phyloP scores from a whole-genome alignment of 2,797 vertebrate genomes.

The Poecile montanus region DNA sequence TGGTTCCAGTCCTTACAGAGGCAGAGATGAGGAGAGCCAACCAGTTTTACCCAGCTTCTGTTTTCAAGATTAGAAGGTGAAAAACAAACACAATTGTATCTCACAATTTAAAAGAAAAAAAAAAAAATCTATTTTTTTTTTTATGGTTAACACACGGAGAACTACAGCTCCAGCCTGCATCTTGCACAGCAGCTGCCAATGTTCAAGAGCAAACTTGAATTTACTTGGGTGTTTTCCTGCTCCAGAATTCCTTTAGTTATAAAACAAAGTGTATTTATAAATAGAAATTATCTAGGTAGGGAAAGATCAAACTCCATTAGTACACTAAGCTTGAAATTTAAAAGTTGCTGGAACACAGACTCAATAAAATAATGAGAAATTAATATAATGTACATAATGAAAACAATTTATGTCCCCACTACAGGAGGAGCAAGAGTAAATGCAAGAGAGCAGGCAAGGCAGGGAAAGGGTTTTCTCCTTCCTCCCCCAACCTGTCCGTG shows the following conservation, averaged over 20 bases:
- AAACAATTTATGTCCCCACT: neutral
- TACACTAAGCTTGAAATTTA: neutral
- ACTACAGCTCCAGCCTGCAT: neutral
- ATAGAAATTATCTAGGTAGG: neutral
- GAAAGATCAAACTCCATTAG: neutral
- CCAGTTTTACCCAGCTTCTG: conserved; percentile 15
- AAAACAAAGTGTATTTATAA: neutral
- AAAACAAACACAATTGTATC: conserved; percentile 27
- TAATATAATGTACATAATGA: neutral
- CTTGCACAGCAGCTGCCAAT: neutral
- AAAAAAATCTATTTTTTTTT: neutral
- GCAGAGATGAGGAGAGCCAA: neutral
- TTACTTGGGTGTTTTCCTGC: neutral
- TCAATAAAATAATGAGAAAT: neutral
- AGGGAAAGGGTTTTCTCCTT: neutral
- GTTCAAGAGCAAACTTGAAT: neutral
- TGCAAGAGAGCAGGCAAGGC: neutral
- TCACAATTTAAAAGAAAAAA: neutral
- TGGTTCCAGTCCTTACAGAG: neutral
- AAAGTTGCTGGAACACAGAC: neutral
- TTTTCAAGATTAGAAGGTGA: conserved; percentile 13
- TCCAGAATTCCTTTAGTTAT: neutral
- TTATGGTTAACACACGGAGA: neutral
- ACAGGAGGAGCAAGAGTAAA: neutral
- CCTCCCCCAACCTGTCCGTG: neutral